phyloP scores from a whole-genome alignment of 2,113 vertebrate genomes.

The pig (Sus scrofa) region DNA sequence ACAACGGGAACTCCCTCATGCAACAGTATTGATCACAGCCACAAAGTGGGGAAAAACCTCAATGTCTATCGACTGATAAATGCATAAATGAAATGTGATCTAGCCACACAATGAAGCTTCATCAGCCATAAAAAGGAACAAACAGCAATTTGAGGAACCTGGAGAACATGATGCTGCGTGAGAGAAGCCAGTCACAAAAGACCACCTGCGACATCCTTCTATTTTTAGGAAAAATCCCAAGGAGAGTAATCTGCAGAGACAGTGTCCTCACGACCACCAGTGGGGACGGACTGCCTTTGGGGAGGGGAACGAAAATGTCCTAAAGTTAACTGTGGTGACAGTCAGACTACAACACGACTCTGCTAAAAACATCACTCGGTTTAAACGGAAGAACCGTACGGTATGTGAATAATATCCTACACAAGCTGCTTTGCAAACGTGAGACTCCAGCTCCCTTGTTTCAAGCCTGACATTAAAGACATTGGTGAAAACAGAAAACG shows the following conservation, averaged over 20 bases:
- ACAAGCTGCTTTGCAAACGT: not conserved
- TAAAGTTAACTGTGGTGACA: accelerated
- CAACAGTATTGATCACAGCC: accelerated
- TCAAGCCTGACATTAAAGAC: not conserved
- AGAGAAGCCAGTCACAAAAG: not conserved
- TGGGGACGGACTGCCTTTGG: not conserved
- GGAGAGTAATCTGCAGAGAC: accelerated
- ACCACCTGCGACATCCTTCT: not conserved
- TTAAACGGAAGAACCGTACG: accelerated
- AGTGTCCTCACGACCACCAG: accelerated
- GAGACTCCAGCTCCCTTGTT: not conserved
- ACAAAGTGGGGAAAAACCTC: not conserved
- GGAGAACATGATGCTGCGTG: accelerated
- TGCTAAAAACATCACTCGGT: accelerated
- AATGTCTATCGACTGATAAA: accelerated
- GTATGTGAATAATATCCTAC: not conserved
- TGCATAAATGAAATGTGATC: too few species aligned
- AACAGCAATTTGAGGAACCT: not conserved
- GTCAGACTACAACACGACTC: accelerated
- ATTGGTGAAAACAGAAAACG: not conserved
- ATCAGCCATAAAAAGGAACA: not conserved
- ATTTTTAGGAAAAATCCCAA: not conserved
- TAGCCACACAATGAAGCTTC: not conserved
- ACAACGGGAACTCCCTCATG: too few species aligned
- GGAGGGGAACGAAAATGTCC: not conserved